Conservation (phyloP, 2,113 vertebrate species). For the Conger conger region DNA sequence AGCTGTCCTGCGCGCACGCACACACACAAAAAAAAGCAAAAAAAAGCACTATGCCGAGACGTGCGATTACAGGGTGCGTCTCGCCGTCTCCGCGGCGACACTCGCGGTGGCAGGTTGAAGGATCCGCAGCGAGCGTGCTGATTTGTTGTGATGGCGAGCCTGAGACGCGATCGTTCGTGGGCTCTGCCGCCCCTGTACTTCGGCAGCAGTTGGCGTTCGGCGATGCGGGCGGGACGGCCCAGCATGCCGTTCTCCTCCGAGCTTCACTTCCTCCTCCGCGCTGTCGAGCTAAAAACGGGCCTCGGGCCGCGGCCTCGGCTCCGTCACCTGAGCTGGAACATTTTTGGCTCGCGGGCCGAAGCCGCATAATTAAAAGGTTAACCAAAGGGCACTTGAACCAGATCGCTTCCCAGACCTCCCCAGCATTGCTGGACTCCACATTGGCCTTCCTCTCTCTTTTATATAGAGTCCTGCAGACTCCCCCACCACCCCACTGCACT, state of each 20-base stretch:
- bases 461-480: neutral
- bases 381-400: slow-evolving; percentile 38
- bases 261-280: slow-evolving; percentile 41
- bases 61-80: neutral
- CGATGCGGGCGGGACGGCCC: slow-evolving; percentile 18
- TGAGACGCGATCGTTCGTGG: neutral
- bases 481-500: slow-evolving; percentile 23
- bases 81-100: neutral
- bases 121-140: neutral
- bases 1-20: slow-evolving; percentile 56
- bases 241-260: slow-evolving; percentile 1
- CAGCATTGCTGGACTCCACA: neutral
- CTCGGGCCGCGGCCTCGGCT: slow-evolving; percentile 43
- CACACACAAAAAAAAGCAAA: slow-evolving; percentile 40
- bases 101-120: neutral
- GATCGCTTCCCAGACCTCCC: slow-evolving; percentile 31
- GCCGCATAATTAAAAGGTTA: slow-evolving; percentile 43
- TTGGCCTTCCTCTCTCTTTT: neutral
- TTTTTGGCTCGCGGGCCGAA: slow-evolving; percentile 37
- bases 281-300: slow-evolving; percentile 54
- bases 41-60: slow-evolving; percentile 8
- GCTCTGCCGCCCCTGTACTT: neutral
- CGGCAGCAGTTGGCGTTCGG: slow-evolving; percentile 30
- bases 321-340: slow-evolving; percentile 49
- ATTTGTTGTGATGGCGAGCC: neutral